phyloP scores from a whole-genome alignment of 1,140 invertebrate species.

The Agraylea sexmaculata region DNA sequence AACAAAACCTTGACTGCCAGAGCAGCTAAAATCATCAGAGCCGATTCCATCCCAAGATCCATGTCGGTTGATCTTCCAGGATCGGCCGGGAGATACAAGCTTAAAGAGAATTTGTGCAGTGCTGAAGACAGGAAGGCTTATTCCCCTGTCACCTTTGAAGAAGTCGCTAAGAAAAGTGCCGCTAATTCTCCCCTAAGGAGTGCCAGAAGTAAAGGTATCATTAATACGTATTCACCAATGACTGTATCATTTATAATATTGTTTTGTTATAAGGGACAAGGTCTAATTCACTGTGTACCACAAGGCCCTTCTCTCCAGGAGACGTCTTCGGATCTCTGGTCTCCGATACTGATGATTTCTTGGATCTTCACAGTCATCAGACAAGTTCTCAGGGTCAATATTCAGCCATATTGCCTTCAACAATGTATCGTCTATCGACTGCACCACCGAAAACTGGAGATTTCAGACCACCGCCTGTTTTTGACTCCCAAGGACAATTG shows the following conservation, averaged over 20 bases:
- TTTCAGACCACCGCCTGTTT: too few relatives aligned
- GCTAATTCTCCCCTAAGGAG: conserved; percentile 52
- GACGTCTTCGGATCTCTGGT: conserved; percentile 42
- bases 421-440: conserved; percentile 12
- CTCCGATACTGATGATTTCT: conserved; percentile 45
- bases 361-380: conserved; percentile 37
- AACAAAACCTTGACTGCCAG: conserved; percentile 32
- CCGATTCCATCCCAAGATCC: conserved; percentile 17
- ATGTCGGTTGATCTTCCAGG: conserved; percentile 15
- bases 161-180: conserved; percentile 61
- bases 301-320: conserved; percentile 35
- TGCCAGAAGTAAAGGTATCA: conserved; percentile 30
- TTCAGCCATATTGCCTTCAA: not conserved
- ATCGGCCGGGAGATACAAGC: conserved; percentile 22
- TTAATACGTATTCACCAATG: not conserved
- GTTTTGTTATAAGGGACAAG: conserved; percentile 33
- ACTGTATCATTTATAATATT: not conserved
- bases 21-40: conserved; percentile 26
- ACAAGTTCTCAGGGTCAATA: conserved; percentile 20
- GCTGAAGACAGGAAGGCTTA: conserved; percentile 55
- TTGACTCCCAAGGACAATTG: not conserved
- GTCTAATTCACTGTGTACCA: conserved; percentile 47
- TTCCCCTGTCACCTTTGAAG: conserved; percentile 75
- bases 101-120: conserved; percentile 26
- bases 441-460: conserved; percentile 12